Evolutionary conservation across 2,888 invertebrate genomes (phyloP).

Genomic region (Agrotis clavis): DNA sequence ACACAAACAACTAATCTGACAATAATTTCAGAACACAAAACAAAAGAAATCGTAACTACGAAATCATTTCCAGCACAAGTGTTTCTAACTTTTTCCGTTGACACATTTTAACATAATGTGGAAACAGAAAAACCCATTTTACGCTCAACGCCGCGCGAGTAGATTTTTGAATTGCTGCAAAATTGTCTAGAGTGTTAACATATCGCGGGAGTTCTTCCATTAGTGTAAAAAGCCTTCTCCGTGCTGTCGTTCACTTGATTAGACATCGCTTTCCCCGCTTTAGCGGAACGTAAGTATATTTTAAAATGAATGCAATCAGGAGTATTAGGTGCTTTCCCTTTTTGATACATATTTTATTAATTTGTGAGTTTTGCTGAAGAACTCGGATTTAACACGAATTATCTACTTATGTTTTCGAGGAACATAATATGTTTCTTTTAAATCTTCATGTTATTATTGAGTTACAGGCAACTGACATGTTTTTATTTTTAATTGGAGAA

Average conservation of each 20-base stretch:
- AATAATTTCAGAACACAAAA: slow-evolving; percentile 29
- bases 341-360: slow-evolving; percentile 43
- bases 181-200: slow-evolving; percentile 72
- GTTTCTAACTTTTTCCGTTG: slow-evolving; percentile 28
- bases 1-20: slow-evolving; percentile 14
- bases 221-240: slow-evolving; percentile 69
- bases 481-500: no score
- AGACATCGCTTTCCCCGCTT: slow-evolving; percentile 66
- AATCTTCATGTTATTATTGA: neutral
- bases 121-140: slow-evolving; percentile 58
- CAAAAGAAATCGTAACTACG: slow-evolving; percentile 5
- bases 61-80: slow-evolving; percentile 34
- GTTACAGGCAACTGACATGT: neutral
- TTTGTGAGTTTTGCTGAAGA: slow-evolving; percentile 19
- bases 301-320: slow-evolving; percentile 57
- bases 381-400: neutral
- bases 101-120: slow-evolving; percentile 45
- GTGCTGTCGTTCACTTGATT: slow-evolving; percentile 70
- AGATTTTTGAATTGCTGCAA: slow-evolving; percentile 65
- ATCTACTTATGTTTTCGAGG: neutral
- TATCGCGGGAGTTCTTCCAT: slow-evolving; percentile 70
- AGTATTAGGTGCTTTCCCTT: slow-evolving; percentile 45
- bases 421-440: neutral
- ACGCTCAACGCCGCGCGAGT: slow-evolving; percentile 43
- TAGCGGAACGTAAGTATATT: slow-evolving; percentile 55